These are phyloP conservation scores for Rhynchophorus ferrugineus DNA, from an alignment of 1,140 invertebrate genomes.

Conservation along the genomic window DNA sequence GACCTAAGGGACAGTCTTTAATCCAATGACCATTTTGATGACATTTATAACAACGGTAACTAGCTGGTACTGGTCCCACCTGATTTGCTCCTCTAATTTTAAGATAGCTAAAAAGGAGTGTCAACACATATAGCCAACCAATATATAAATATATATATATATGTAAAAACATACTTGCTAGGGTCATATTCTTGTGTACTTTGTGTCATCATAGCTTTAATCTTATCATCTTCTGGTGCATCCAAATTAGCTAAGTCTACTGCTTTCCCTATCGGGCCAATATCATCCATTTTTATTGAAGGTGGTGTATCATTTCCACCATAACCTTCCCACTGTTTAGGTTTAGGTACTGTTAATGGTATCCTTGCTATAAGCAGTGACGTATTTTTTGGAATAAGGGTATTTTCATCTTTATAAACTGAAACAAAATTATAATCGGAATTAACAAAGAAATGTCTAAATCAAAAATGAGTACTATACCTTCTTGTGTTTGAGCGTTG, in stretches of 20 bases:
- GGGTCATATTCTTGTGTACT: conserved; percentile 95
- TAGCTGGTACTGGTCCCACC: conserved; percentile 77
- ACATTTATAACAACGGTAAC: conserved; percentile 90
- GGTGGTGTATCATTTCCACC: conserved; percentile 37
- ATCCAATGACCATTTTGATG: conserved; percentile 92
- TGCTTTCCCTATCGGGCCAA: conserved; percentile 45
- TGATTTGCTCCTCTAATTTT: conserved; percentile 80
- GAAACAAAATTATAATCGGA: conserved; percentile 37
- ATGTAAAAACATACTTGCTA: conserved; percentile 67
- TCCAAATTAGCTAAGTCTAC: conserved; percentile 84
- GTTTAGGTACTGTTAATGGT: conserved; percentile 69
- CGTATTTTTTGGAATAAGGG: conserved; percentile 93
- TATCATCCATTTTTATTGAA: conserved; percentile 47
- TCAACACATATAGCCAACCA: neutral
- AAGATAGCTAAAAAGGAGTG: conserved; percentile 62
- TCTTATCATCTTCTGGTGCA: conserved; percentile 93
- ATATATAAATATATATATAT: conserved; percentile 6
- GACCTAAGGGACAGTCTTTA: conserved; percentile 77
- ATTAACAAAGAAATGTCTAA: neutral
- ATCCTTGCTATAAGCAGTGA: conserved; percentile 92
- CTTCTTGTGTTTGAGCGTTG: conserved; percentile 96
- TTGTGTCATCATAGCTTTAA: conserved; percentile 93
- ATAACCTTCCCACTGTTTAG: conserved; percentile 58
- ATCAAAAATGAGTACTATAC: conserved; percentile 50
- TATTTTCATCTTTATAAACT: conserved; percentile 87